These are phyloP conservation scores for Reticulitermes speratus DNA, from an alignment of 1,140 invertebrate genomes.

Conservation along the genomic window DNA sequence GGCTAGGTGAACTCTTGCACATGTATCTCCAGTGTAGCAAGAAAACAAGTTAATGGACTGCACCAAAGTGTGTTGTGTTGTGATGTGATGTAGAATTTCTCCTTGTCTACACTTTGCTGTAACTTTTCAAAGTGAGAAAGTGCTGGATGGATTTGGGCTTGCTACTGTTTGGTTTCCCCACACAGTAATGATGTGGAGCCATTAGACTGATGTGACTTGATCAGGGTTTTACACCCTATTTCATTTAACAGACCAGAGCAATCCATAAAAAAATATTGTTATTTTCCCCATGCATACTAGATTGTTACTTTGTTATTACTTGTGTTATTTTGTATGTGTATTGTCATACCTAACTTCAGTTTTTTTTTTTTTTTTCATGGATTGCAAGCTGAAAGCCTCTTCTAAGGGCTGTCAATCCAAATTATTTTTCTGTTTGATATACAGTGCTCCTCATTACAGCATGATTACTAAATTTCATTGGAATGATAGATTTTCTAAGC, in stretches of 20 bases:
- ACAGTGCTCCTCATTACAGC: neutral
- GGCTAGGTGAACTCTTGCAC: neutral
- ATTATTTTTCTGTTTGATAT: neutral
- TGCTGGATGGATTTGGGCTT: conserved; percentile 1
- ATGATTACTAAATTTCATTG: neutral
- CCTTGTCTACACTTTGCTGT: conserved; percentile 18
- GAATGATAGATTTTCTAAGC: neutral
- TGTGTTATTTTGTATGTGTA: neutral
- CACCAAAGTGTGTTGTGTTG: conserved; percentile 2
- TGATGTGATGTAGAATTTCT: conserved; percentile 18
- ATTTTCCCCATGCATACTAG: neutral
- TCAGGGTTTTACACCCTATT: neutral
- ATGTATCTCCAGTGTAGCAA: neutral
- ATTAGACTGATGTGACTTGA: neutral
- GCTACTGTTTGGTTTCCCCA: neutral
- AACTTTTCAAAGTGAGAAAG: conserved; percentile 2
- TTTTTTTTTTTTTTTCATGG: neutral
- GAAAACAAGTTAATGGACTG: neutral
- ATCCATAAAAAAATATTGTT: neutral
- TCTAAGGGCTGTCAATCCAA: conserved; percentile 12
- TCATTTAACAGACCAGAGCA: neutral
- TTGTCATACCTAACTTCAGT: neutral
- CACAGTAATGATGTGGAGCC: neutral
- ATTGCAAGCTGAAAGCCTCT: conserved; percentile 13
- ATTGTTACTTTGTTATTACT: neutral